Base-by-base conservation (phyloP, 2,797 vertebrate species). In the Limosa lapponica region DNA sequence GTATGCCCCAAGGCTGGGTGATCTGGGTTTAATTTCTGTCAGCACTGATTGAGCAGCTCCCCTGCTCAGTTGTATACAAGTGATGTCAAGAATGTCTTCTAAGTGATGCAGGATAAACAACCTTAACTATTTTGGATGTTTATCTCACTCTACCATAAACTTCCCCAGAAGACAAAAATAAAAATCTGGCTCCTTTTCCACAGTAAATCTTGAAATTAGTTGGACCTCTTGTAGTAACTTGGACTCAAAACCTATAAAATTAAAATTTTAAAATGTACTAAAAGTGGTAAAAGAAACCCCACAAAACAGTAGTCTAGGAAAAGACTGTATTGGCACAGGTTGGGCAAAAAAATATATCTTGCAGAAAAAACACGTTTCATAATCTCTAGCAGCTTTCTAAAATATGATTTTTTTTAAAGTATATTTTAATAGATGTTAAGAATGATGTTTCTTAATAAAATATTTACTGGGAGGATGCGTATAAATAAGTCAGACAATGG, bases 91-190 rank as follows among this genome's bases (percentile, higher is more conserved):
- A 69, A 95, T 87, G 61, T 89, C 82, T 90, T 97, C 64, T 70
- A 57, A 87, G 89, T 89, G 77, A 43, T 74, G 58, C 57, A 79
- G 37, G 73, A 70, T 95, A 96, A 97, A 96, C 94, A 97, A 81
- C 73, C 74, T 73, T 75, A 93, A 94, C 46, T 93, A 69, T 96
- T 91, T 97, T 82, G 95, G 70, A 91, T 96, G 84, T 97, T 97
- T 96, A 97, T 97, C 94, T 97, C 80, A n/a, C 91, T 89, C 83
- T 90, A 93, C 79, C 71, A 84, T 97, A 96, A 97, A 97, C 96
- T 94, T 98, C 95, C 95, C 72, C 70, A 92, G 72, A 89, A 87
- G 86, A 96, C 48, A 93, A 74, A 97, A 98, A 96, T 88, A 95
- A 94, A 96, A 82, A 70, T 44, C 64, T 92, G 66, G 22, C 86